These are phyloP conservation scores for Aythya baeri DNA, from an alignment of 2,113 vertebrate genomes.

Conservation along the genomic window DNA sequence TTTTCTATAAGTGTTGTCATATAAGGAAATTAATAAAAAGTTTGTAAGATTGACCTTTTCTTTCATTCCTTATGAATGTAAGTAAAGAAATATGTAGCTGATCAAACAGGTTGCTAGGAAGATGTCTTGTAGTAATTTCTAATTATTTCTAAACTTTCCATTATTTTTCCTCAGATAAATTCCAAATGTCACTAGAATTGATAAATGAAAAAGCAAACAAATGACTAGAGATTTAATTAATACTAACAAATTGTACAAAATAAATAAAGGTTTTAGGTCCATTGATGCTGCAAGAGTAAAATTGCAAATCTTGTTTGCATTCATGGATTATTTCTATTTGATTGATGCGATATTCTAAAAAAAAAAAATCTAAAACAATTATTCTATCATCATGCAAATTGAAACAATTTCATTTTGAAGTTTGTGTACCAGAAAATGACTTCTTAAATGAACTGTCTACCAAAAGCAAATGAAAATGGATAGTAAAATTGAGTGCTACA, in stretches of 20 bases:
- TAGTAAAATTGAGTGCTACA: neutral
- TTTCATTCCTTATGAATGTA: neutral
- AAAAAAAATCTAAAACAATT: conserved; percentile 45
- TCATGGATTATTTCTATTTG: conserved; percentile 44
- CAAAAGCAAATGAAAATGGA: conserved; percentile 48
- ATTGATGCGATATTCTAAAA: conserved; percentile 35
- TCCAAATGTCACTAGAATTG: neutral
- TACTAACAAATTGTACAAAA: neutral
- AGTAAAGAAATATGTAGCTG: neutral
- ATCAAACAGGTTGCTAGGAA: neutral
- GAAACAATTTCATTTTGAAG: conserved; percentile 71
- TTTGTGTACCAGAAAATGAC: conserved; percentile 76
- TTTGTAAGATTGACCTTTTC: neutral
- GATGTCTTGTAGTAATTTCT: neutral
- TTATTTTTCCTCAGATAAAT: neutral
- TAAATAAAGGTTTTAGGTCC: neutral
- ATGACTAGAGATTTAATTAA: neutral
- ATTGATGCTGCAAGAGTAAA: conserved; percentile 17
- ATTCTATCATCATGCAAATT: conserved; percentile 46
- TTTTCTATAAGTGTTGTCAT: neutral
- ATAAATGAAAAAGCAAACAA: neutral
- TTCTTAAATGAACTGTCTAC: conserved; percentile 55
- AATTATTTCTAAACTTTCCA: neutral
- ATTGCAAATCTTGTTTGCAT: conserved; percentile 43
- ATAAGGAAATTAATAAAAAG: neutral